Percentiles rank a stretch among this genome's conserved stretches.
Evolutionary conservation across 2,113 vertebrate species (phyloP).

Genomic region (Sprattus sprattus): DNA sequence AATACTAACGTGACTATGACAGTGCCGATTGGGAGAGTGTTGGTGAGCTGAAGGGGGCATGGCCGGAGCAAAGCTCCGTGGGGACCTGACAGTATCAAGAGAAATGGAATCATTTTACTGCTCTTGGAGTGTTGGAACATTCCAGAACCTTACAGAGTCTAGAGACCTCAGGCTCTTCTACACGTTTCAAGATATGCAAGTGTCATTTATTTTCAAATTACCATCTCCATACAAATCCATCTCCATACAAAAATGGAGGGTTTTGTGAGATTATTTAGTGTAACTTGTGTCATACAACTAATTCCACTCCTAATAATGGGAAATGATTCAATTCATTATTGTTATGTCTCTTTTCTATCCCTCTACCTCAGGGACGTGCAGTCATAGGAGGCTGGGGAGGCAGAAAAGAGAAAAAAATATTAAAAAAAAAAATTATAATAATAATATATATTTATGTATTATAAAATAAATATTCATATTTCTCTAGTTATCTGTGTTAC

Average conservation of each 20-base stretch:
- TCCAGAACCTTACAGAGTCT: conserved; percentile 66
- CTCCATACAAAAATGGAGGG: neutral
- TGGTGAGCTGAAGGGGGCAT: too few species aligned
- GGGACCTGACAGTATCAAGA: too few species aligned
- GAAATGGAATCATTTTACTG: conserved; percentile 90
- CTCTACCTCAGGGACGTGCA: too few species aligned
- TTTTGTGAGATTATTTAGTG: neutral
- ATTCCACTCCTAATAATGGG: neutral
- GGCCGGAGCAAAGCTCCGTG: too few species aligned
- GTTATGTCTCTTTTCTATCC: neutral
- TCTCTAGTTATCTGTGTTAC: too few species aligned
- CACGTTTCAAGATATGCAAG: conserved; percentile 59
- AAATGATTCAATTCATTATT: neutral
- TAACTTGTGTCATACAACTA: neutral
- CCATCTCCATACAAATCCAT: neutral
- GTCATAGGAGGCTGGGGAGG: too few species aligned
- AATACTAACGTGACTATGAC: too few species aligned
- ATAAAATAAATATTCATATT: too few species aligned
- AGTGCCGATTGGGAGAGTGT: too few species aligned
- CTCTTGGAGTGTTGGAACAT: conserved; percentile 78
- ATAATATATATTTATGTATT: too few species aligned
- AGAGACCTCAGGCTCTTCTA: conserved; percentile 81
- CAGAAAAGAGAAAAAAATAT: too few species aligned
- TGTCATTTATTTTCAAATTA: neutral
- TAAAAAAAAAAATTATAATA: too few species aligned